These are phyloP conservation scores for Condylura cristata DNA, from an alignment of 2,113 vertebrate species.

Conservation along the genomic window DNA sequence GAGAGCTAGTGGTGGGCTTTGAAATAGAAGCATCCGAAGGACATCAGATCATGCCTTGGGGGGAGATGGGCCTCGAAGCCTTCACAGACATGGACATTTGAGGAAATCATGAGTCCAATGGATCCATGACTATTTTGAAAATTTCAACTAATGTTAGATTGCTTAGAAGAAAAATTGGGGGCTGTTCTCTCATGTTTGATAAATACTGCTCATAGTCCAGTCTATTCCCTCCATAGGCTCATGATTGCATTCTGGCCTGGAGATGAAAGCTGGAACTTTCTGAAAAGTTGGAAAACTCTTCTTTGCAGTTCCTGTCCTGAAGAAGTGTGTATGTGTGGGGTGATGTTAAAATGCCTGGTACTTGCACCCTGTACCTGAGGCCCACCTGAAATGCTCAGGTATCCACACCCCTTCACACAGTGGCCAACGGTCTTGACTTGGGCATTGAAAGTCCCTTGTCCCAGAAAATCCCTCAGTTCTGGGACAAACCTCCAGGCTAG, in stretches of 20 bases:
- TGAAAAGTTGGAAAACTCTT: background rate
- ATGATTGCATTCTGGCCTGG: background rate
- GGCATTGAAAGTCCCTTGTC: background rate
- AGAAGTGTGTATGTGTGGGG: background rate
- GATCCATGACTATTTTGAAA: background rate
- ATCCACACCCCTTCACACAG: too few species aligned
- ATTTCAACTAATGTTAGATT: background rate
- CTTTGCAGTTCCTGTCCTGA: too few species aligned
- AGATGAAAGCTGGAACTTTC: background rate
- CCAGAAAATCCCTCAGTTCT: background rate
- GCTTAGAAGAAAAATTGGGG: background rate
- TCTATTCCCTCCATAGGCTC: too few species aligned
- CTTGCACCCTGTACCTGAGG: background rate
- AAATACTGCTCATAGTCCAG: background rate
- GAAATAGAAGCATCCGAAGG: background rate
- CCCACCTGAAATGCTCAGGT: background rate
- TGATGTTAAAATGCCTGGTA: fast-evolving
- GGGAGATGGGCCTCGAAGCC: background rate
- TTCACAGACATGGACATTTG: background rate
- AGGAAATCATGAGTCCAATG: background rate
- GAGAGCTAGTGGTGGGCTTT: background rate
- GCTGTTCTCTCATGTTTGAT: background rate
- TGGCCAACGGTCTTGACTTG: background rate
- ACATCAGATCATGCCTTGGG: background rate
- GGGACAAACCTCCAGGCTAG: background rate